Evolutionary conservation across 2,888 invertebrate species (phyloP).

Genomic region (Thymelicus lineola): DNA sequence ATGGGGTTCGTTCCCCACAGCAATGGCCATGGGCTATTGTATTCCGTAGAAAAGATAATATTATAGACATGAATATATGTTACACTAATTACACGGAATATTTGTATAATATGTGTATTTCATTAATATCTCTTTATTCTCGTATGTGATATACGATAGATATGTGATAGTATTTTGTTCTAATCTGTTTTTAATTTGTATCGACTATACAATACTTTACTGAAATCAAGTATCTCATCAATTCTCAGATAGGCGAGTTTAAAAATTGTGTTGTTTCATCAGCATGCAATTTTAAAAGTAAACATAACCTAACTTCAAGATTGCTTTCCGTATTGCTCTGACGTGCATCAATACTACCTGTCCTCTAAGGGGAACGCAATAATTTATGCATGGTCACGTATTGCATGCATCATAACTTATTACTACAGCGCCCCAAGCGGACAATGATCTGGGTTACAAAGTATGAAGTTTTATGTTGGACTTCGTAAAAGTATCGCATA

Average conservation of each 20-base stretch:
- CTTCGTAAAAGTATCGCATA: background rate
- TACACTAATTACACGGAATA: no score
- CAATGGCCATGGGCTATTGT: background rate
- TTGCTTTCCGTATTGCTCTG: background rate
- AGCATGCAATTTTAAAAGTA: background rate
- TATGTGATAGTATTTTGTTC: no score
- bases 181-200: no score
- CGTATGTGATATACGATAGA: no score
- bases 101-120: no score
- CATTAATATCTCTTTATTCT: no score
- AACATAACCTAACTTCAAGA: background rate
- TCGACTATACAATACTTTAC: no score
- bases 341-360: conserved; percentile 5
- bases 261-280: no score
- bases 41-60: no score
- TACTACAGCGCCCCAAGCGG: background rate
- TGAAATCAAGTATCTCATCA: no score
- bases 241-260: no score
- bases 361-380: conserved; percentile 1
- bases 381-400: conserved; percentile 22
- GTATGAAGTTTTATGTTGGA: background rate
- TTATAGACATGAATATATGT: no score
- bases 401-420: conserved; percentile 16
- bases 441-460: background rate
- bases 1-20: conserved; percentile 11